A percentile compares a stretch with the other conserved stretches of the same genome.
phyloP scores from a whole-genome alignment of 2,113 vertebrate genomes.

The Oncorhynchus tshawytscha region DNA sequence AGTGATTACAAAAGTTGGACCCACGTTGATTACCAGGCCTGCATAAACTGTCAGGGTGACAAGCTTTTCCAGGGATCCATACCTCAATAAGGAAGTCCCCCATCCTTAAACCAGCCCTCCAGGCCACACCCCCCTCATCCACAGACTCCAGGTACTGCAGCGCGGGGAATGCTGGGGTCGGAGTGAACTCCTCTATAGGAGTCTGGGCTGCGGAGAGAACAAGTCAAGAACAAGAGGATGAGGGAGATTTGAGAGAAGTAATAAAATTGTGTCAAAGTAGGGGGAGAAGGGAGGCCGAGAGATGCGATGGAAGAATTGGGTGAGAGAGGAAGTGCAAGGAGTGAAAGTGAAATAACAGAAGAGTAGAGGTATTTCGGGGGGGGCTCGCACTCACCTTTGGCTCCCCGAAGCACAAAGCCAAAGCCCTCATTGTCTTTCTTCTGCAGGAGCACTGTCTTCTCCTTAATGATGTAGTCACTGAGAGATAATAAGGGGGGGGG shows the following conservation, averaged over 20 bases:
- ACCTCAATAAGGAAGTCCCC: conserved; percentile 95
- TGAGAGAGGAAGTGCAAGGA: not conserved
- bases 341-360: not conserved
- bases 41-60: too few relatives aligned
- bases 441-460: conserved; percentile 98
- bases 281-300: not conserved
- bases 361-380: not conserved
- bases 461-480: conserved; percentile 99
- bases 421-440: conserved; percentile 99
- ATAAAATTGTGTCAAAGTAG: not conserved
- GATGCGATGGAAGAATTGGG: too few relatives aligned
- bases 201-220: conserved; percentile 79
- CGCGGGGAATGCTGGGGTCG: conserved; percentile 89
- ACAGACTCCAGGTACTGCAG: conserved; percentile 91
- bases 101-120: conserved; percentile 88
- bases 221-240: conserved; percentile 2
- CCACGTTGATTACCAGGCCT: too few relatives aligned
- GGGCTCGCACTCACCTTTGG: conserved; percentile 83
- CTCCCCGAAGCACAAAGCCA: conserved; percentile 97
- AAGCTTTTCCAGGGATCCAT: not conserved
- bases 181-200: conserved; percentile 93
- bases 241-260: not conserved
- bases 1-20: too few relatives aligned
- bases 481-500: conserved; percentile 39
- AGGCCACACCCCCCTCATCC: conserved; percentile 91